Conservation (phyloP, 2,113 vertebrate species). For the Sardina pilchardus region DNA sequence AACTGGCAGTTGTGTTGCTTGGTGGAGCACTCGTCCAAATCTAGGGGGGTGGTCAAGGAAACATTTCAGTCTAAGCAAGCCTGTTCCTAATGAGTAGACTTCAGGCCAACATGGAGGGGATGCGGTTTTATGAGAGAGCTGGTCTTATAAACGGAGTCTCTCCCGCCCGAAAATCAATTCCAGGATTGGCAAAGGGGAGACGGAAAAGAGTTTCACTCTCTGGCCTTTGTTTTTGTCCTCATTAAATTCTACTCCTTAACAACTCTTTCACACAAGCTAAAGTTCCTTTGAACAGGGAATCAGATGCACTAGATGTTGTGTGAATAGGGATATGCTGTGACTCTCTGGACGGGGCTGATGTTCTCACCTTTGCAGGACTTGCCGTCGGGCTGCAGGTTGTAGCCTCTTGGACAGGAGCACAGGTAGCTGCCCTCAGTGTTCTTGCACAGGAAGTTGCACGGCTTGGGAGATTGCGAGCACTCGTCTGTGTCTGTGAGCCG, state of each 20-base stretch:
- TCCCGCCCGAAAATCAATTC: not conserved
- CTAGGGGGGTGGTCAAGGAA: constrained; percentile 58
- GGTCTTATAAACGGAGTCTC: not conserved
- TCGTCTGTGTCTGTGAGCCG: constrained; percentile 83
- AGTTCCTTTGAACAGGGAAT: not conserved
- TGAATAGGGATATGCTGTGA: not conserved
- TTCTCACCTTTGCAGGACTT: constrained; percentile 90
- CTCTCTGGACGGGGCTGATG: not conserved
- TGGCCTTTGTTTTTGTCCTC: not conserved
- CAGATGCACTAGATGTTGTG: not conserved
- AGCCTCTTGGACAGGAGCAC: constrained; percentile 90
- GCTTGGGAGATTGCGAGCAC: constrained; percentile 85
- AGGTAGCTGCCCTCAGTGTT: constrained; percentile 94
- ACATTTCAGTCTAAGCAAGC: not conserved
- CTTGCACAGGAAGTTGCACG: constrained; percentile 93
- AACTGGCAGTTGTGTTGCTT: constrained; percentile 97
- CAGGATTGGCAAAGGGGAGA: not conserved
- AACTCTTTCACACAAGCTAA: not conserved
- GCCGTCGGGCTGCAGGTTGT: constrained; percentile 85
- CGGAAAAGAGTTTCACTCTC: not conserved
- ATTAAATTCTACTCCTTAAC: not conserved
- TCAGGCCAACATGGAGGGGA: not conserved
- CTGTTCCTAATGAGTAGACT: not conserved
- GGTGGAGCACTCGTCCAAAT: constrained; percentile 92
- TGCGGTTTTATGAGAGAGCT: not conserved